Evolutionary conservation across 2,888 invertebrate species (phyloP).

Genomic region (Caenorhabditis sp.): DNA sequence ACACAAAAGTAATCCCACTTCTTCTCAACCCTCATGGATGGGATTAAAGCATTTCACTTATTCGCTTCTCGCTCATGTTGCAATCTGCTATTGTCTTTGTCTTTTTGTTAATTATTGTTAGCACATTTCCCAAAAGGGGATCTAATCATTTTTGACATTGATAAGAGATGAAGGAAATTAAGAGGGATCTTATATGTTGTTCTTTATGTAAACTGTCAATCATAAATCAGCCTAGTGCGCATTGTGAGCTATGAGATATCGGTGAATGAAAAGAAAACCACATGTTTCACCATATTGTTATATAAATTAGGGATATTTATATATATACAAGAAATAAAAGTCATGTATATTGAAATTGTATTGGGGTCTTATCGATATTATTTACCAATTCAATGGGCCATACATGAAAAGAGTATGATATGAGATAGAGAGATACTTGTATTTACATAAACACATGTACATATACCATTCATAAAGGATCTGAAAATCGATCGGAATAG

Average conservation of each 20-base stretch:
- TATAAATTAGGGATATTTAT: too few species aligned
- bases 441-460: not conserved
- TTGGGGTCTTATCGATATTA: conserved; percentile 32
- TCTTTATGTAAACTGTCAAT: not conserved
- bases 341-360: conserved; percentile 28
- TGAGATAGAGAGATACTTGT: not conserved
- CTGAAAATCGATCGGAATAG: not conserved
- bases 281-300: too few species aligned
- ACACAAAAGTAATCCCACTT: conserved; percentile 30
- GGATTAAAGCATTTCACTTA: conserved; percentile 21
- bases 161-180: too few species aligned
- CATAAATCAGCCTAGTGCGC: not conserved
- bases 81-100: not conserved
- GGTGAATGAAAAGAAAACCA: too few species aligned
- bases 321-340: not conserved
- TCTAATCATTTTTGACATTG: too few species aligned
- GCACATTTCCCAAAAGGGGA: too few species aligned
- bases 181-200: too few species aligned
- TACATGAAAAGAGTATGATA: conserved; percentile 6
- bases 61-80: not conserved
- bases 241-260: too few species aligned
- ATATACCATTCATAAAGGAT: not conserved
- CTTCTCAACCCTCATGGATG: conserved; percentile 29
- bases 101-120: not conserved
- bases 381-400: conserved; percentile 40